Base-by-base conservation (phyloP, 1,140 invertebrate species). In the Brachionus rotundiformis region DNA sequence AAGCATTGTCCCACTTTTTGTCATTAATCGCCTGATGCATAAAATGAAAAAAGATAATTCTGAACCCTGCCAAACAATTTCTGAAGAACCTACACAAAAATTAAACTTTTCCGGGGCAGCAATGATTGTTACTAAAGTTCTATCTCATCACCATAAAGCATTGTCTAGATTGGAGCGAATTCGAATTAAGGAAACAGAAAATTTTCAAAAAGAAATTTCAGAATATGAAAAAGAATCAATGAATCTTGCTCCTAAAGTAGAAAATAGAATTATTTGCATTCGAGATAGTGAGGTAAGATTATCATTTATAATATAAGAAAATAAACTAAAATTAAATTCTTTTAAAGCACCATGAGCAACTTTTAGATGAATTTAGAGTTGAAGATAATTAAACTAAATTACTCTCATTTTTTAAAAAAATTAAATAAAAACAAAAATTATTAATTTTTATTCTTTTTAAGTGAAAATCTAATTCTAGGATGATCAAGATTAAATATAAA, bases 71-170 rank as follows among this genome's bases (percentile, higher is more conserved):
- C 5, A 3, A n/a, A 23, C 10, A 59, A 23, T 49, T 10, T 6
- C 47, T 19, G 29, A 39, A 8, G 16, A 6, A 7, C 25, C 44
- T 33, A 23, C 44, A 59, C 25, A 31, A 6, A 44, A 25, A 23
- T 29, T 79, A 2, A 79, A 61, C 25, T 79, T 79, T 63, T 31
- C 29, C 13, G 19, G 54, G 3, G 76, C 49, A 2, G 76, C 76
- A 8, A 36, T 79, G 36, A 59, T 63, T 23, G 47, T 79, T 5
- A 79, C 76, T n/a, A 79, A 79, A 27, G 47, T 79, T n/a, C 27
- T 79, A 7, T 59, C 47, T 23, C 47, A 59, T 19, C n/a, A 23
- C 54, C 47, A 63, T 33, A 79, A 63, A 63, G 27, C 16, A 11
- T 11, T 79, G 10, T 54, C 47, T 8, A 8, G 33, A 13, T 36